These are phyloP conservation scores for Lindbergichthys nudifrons DNA, from an alignment of 2,797 vertebrate species.

Conservation along the genomic window DNA sequence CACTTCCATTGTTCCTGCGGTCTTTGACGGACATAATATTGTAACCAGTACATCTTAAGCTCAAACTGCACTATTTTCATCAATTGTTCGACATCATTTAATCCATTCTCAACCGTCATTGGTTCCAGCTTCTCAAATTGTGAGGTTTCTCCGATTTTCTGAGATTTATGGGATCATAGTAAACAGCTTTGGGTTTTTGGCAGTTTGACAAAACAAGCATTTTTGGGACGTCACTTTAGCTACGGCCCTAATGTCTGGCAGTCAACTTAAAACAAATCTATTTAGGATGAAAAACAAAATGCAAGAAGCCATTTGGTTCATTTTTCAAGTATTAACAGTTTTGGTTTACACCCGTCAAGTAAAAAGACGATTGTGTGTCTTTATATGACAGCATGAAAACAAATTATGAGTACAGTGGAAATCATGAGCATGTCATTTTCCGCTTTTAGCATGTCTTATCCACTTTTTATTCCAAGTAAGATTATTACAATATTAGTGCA, in stretches of 20 bases:
- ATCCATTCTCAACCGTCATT: not conserved
- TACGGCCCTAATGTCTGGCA: not conserved
- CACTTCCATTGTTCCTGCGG: not conserved
- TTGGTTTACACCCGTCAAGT: not conserved
- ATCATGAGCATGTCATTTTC: slow-evolving; percentile 19
- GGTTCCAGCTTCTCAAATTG: not conserved
- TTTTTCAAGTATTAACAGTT: not conserved
- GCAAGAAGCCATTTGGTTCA: too few relatives aligned
- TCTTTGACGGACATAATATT: not conserved
- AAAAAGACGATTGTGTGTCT: not conserved
- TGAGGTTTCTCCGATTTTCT: not conserved
- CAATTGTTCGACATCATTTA: not conserved
- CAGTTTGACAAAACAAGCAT: not conserved
- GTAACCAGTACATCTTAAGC: slow-evolving; percentile 1
- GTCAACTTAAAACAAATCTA: too few relatives aligned
- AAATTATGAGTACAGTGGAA: not conserved
- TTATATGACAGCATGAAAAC: not conserved
- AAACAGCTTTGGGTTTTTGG: not conserved
- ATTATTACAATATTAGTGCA: slow-evolving; percentile 45
- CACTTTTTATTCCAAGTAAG: slow-evolving; percentile 28
- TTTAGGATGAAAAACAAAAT: too few relatives aligned
- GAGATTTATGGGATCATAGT: not conserved
- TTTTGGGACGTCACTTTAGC: not conserved
- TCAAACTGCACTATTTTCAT: not conserved
- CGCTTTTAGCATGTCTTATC: slow-evolving; percentile 29